Evolutionary conservation across 2,113 vertebrate species (phyloP).

Genomic region (Bostrychus sinensis): DNA sequence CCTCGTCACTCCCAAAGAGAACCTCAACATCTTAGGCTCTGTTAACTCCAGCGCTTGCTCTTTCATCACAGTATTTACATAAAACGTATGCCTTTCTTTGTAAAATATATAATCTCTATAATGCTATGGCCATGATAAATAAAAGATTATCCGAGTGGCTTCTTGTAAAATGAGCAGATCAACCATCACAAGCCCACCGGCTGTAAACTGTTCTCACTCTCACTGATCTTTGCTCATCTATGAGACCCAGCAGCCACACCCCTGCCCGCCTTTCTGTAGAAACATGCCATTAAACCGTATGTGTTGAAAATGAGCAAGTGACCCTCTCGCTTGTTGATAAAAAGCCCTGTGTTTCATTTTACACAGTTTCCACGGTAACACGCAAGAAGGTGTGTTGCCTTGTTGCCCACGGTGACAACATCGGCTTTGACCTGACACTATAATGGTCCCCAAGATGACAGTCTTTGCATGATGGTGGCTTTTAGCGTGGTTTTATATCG

Average conservation of each 20-base stretch:
- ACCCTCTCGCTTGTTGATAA: constrained; percentile 22
- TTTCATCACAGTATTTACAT: too few relatives aligned
- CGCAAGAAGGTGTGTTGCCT: constrained; percentile 15
- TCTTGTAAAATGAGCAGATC: not conserved
- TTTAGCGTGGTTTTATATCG: not conserved
- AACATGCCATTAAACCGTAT: not conserved
- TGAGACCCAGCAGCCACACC: not conserved
- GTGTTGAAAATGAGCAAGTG: constrained; percentile 27
- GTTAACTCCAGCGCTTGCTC: too few relatives aligned
- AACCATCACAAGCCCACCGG: constrained; percentile 5
- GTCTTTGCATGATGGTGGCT: not conserved
- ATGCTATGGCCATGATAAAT: too few relatives aligned
- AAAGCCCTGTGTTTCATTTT: constrained; percentile 6
- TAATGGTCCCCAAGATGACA: not conserved
- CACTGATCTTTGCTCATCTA: not conserved
- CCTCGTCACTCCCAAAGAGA: too few relatives aligned
- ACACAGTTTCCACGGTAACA: constrained; percentile 57
- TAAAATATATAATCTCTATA: too few relatives aligned
- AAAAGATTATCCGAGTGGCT: not conserved
- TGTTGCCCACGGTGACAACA: not conserved
- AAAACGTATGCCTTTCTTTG: too few relatives aligned
- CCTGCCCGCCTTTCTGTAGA: not conserved
- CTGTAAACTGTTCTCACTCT: constrained; percentile 7
- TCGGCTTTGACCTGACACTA: not conserved
- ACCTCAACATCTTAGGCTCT: too few relatives aligned